phyloP scores from a whole-genome alignment of 2,797 vertebrate genomes.

The Epinephelus malabaricus region DNA sequence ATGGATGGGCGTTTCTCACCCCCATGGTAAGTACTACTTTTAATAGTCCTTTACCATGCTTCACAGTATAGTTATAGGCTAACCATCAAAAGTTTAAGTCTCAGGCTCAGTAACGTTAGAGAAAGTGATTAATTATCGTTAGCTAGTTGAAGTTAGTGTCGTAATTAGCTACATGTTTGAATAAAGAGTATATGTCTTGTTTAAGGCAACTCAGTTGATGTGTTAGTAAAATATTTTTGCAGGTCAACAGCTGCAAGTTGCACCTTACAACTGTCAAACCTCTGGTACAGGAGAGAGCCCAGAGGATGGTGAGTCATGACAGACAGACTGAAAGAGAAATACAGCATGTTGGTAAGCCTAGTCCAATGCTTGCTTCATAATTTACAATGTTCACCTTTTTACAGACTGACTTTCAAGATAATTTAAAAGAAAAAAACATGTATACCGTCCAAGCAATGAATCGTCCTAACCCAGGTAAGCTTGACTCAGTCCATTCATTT shows the following conservation, averaged over 20 bases:
- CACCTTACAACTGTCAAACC: slow-evolving; percentile 72
- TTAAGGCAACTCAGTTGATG: slow-evolving; percentile 1
- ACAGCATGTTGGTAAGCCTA: background rate
- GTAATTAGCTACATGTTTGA: background rate
- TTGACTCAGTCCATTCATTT: background rate
- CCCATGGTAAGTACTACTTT: slow-evolving; percentile 75
- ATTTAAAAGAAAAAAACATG: slow-evolving; percentile 49
- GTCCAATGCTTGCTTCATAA: background rate
- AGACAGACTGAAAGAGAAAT: background rate
- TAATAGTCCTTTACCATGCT: background rate
- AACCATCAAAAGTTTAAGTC: background rate
- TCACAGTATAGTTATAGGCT: slow-evolving; percentile 17
- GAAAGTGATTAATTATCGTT: background rate
- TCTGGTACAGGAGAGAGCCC: slow-evolving; percentile 52
- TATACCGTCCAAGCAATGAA: slow-evolving; percentile 41
- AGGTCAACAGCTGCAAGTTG: slow-evolving; percentile 84
- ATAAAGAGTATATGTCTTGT: background rate
- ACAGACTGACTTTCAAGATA: slow-evolving; percentile 68
- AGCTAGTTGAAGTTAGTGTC: background rate
- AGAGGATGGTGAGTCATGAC: slow-evolving; percentile 70
- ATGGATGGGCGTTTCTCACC: slow-evolving; percentile 58
- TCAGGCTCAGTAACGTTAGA: background rate
- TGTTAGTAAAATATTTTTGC: background rate
- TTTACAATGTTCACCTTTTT: slow-evolving; percentile 29
- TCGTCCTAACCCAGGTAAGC: slow-evolving; percentile 67